Base-by-base conservation (phyloP, 2,888 invertebrate genomes). In the Colostygia pectinataria region DNA sequence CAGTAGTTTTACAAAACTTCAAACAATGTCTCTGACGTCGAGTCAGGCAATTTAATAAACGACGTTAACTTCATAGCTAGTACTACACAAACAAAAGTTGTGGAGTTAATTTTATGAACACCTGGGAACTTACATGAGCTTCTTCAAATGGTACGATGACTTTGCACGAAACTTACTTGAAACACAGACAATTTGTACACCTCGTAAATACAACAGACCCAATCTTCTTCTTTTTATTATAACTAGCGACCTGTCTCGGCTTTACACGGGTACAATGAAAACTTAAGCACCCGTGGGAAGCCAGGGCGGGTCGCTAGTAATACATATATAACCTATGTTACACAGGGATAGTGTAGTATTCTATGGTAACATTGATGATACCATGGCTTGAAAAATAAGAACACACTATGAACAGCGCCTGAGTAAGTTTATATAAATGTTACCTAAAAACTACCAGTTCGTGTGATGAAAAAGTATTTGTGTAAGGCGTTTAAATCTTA, bases 41-140 rank as follows among this genome's bases (percentile, higher is more conserved):
- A 50, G 44, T 23, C 29, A 44, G 27, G 24, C 40, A 50, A 53
- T 53, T 47, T 40, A 49, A 45, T 55, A 33, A 51, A 38, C 29
- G 31, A 37, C 29, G 37, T 29, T 25, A 49, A 23, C 28, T 38
- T 39, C 33, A 33, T 15, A 37, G 14, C 25, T 37, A 29, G 5
- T 34, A n/a, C 31, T 15, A 15, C 13, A 32, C 37, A 51, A 48
- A 49, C 45, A 44, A 43, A 46, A 47, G 43, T 40, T 42, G 24
- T 46, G 24, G 28, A 42, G 18, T 52, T 43, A 46, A 42, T 43
- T 31, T 42, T 20, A 28, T 20, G 18, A 18, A 38, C 42, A 39
- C 24, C 31, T 40, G 24, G 9, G 43, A 23, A 15, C 12, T 28
- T 33, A 25, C 10, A 10, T 3, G 8, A 45, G 28, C 12, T 46